Percentiles rank a stretch among this genome's conserved stretches.
phyloP scores from a whole-genome alignment of 2,797 vertebrate species.

The Sebastes alutus region DNA sequence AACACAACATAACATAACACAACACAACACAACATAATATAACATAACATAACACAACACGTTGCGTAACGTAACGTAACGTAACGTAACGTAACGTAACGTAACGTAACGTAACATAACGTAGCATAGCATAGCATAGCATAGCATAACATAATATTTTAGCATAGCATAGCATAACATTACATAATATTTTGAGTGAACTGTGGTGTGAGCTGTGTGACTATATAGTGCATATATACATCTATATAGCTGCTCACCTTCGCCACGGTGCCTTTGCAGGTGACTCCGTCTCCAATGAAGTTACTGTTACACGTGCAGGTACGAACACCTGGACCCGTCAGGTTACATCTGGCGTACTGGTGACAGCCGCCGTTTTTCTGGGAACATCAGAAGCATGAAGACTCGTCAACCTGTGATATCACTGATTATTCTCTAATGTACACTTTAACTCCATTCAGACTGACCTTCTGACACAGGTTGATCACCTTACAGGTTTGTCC shows the following conservation, averaged over 20 bases:
- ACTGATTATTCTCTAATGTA: neutral
- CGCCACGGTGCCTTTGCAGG: slow-evolving; percentile 84
- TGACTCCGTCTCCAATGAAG: slow-evolving; percentile 87
- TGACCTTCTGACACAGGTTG: slow-evolving; percentile 85
- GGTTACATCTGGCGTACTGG: slow-evolving; percentile 84
- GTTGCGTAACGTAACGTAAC: too few relatives aligned
- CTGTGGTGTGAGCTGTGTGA: too few relatives aligned
- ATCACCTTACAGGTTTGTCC: slow-evolving; percentile 85
- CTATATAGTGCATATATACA: neutral
- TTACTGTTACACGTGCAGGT: slow-evolving; percentile 82
- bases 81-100: too few relatives aligned
- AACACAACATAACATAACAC: too few relatives aligned
- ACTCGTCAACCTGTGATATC: neutral
- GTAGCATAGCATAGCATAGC: fast-evolving
- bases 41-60: too few relatives aligned
- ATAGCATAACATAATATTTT: too few relatives aligned
- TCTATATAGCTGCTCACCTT: slow-evolving; percentile 78
- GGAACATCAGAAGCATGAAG: neutral
- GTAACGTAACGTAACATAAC: fast-evolving
- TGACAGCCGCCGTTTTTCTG: slow-evolving; percentile 93
- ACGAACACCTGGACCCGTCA: slow-evolving; percentile 79
- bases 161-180: too few relatives aligned
- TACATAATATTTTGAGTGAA: too few relatives aligned
- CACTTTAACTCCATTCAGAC: neutral
- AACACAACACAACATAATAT: too few relatives aligned